Evolutionary conservation across 2,888 invertebrate genomes (phyloP).

Genomic region (Ichneumoninae sp.): DNA sequence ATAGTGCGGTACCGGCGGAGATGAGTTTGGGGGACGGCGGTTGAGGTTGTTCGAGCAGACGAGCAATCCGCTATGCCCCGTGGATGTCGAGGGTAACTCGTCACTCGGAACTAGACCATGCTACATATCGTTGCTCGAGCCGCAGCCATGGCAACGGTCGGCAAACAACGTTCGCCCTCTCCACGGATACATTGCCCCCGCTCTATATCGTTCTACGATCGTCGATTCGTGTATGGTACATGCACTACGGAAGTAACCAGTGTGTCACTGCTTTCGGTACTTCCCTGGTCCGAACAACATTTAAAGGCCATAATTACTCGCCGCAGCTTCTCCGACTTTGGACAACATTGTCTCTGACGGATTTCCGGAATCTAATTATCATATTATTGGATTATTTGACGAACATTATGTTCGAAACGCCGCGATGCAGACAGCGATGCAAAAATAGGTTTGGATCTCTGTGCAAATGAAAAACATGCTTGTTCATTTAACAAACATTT

Average conservation of each 20-base stretch:
- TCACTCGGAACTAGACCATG: conserved; percentile 70
- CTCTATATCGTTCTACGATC: conserved; percentile 30
- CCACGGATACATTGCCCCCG: conserved; percentile 50
- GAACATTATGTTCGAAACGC: too few relatives aligned
- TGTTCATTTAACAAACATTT: too few relatives aligned
- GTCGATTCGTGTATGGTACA: conserved; percentile 33
- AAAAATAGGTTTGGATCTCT: too few relatives aligned
- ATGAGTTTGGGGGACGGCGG: conserved; percentile 52
- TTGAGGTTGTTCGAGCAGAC: conserved; percentile 12
- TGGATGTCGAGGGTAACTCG: conserved; percentile 46
- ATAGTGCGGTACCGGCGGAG: conserved; percentile 22
- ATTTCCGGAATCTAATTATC: too few relatives aligned
- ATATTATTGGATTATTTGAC: too few relatives aligned
- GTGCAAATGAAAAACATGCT: too few relatives aligned
- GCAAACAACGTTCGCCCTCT: conserved; percentile 68
- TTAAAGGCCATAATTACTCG: neutral
- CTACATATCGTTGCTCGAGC: conserved; percentile 67
- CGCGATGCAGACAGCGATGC: too few relatives aligned
- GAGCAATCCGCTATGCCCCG: conserved; percentile 10
- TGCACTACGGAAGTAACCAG: conserved; percentile 10
- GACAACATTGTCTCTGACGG: neutral
- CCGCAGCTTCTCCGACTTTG: neutral
- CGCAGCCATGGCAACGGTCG: conserved; percentile 69
- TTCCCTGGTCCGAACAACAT: neutral
- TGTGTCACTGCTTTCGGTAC: conserved; percentile 7